These are phyloP conservation scores for Rhinoderma darwinii DNA, from an alignment of 2,113 vertebrate genomes.

Conservation along the genomic window DNA sequence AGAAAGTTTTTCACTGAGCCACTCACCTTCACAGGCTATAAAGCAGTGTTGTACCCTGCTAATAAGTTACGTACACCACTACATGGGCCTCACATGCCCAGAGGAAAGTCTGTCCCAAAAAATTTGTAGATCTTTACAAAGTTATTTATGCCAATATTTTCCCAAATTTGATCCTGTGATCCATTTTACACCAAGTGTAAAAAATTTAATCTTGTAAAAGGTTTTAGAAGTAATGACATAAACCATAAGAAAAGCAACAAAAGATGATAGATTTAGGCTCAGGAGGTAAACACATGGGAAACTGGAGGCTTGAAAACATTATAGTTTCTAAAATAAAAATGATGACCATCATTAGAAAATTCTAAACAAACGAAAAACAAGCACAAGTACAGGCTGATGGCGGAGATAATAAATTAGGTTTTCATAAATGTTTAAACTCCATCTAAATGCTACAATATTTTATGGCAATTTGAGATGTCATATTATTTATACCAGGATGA, in stretches of 20 bases:
- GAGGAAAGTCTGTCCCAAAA: background rate
- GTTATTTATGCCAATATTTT: background rate
- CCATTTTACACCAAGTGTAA: too few relatives aligned
- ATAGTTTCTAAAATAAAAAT: background rate
- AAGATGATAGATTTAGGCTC: background rate
- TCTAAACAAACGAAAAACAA: conserved; percentile 2
- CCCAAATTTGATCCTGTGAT: too few relatives aligned
- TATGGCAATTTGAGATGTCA: conserved; percentile 45
- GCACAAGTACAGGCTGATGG: background rate
- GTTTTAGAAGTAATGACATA: background rate
- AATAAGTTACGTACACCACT: too few relatives aligned
- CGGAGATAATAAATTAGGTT: background rate
- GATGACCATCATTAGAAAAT: background rate
- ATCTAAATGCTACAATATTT: conserved; percentile 43
- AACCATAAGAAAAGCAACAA: background rate
- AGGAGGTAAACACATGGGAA: background rate
- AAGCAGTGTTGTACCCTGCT: too few relatives aligned
- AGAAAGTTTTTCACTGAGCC: too few relatives aligned
- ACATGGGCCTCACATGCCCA: too few relatives aligned
- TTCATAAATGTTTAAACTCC: conserved; percentile 32
- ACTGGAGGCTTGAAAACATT: background rate
- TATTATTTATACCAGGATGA: conserved; percentile 43
- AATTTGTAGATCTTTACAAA: background rate
- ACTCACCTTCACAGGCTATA: too few relatives aligned
- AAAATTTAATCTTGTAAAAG: background rate